Conservation (phyloP, 1,140 invertebrate species). For the Drosophila persimilis region DNA sequence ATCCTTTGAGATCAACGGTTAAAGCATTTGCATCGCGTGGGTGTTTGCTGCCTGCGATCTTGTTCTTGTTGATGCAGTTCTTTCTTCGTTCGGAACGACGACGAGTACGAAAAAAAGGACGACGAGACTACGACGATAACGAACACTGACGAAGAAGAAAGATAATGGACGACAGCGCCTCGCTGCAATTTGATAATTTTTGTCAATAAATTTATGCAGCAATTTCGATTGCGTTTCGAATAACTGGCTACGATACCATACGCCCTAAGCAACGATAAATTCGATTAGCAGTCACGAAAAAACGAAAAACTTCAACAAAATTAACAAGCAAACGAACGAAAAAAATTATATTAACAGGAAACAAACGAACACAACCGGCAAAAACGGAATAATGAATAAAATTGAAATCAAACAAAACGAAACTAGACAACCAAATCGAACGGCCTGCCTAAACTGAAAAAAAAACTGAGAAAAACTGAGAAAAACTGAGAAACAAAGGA, state of each 20-base stretch:
- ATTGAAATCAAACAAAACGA: too few species aligned
- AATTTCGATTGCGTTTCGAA: not conserved
- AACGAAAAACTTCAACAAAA: not conserved
- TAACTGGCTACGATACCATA: too few species aligned
- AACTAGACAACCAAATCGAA: too few species aligned
- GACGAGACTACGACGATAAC: conserved; percentile 46
- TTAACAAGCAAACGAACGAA: too few species aligned
- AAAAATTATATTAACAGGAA: too few species aligned
- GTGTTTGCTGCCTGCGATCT: conserved; percentile 12
- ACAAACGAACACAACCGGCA: too few species aligned
- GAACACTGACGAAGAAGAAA: conserved; percentile 40
- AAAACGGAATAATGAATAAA: too few species aligned
- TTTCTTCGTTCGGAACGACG: conserved; percentile 18
- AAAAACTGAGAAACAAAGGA: too few species aligned
- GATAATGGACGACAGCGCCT: conserved; percentile 35
- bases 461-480: too few species aligned
- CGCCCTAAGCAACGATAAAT: not conserved
- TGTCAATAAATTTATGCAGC: not conserved
- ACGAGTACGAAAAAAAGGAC: conserved; percentile 53
- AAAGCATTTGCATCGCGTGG: conserved; percentile 38
- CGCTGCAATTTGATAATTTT: conserved; percentile 7
- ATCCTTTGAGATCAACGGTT: conserved; percentile 39
- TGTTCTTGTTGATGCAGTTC: conserved; percentile 38
- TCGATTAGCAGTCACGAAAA: not conserved
- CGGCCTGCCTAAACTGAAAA: too few species aligned